A percentile compares a stretch with the other conserved stretches of the same genome.
Conservation (phyloP, 2,113 vertebrate genomes). For the Helogale parvula region DNA sequence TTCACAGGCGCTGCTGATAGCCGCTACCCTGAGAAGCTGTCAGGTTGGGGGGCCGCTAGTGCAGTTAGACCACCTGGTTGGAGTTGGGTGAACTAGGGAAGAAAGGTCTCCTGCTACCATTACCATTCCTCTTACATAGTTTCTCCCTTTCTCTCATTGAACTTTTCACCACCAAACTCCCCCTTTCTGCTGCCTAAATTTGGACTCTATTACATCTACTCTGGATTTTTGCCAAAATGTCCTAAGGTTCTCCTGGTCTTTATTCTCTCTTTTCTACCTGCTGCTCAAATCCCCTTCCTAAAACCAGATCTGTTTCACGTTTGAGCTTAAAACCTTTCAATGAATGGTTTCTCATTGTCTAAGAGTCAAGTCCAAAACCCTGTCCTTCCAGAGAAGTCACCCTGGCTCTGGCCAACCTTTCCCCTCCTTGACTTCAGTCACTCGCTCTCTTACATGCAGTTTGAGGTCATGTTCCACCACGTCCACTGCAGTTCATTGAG, state of each 20-base stretch:
- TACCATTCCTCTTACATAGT: neutral
- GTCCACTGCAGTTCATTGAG: neutral
- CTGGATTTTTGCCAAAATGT: neutral
- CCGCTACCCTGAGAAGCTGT: fast-evolving
- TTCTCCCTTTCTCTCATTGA: neutral
- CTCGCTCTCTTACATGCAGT: too few relatives aligned
- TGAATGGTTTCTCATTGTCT: neutral
- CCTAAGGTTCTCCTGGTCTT: neutral
- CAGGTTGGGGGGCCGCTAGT: neutral
- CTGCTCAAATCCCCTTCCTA: neutral
- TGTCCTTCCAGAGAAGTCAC: neutral
- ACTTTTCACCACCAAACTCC: neutral
- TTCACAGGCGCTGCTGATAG: neutral
- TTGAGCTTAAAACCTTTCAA: neutral
- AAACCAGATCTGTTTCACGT: neutral
- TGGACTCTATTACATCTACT: neutral
- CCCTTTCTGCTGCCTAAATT: neutral
- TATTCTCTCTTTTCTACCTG: neutral
- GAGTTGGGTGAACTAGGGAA: neutral
- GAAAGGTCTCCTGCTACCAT: neutral
- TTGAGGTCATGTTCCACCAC: neutral
- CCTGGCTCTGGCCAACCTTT: neutral
- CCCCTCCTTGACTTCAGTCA: neutral
- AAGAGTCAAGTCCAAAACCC: neutral
- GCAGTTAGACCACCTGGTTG: neutral